These are phyloP conservation scores for Austrolebias charrua DNA, from an alignment of 2,797 vertebrate genomes.

Conservation along the genomic window DNA sequence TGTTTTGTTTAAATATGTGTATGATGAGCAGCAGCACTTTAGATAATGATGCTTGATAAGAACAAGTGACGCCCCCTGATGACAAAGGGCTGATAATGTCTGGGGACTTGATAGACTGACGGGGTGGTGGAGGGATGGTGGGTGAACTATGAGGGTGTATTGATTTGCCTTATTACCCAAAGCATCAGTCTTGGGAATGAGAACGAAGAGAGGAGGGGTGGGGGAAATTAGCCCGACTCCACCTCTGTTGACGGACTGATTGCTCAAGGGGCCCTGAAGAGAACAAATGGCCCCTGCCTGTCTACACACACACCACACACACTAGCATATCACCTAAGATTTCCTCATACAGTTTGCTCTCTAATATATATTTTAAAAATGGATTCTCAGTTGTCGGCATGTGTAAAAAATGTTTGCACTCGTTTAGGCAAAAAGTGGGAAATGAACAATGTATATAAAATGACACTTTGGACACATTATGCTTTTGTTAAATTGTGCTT, in stretches of 20 bases:
- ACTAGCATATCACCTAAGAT: slow-evolving; percentile 30
- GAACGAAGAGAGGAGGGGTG: slow-evolving; percentile 55
- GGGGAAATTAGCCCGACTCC: slow-evolving; percentile 79
- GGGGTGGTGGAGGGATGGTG: background rate
- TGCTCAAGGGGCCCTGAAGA: slow-evolving; percentile 75
- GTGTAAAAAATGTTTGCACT: background rate
- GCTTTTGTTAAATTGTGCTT: too few species aligned
- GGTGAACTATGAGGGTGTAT: slow-evolving; percentile 72
- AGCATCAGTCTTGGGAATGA: slow-evolving; percentile 79
- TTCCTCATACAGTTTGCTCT: slow-evolving; percentile 21
- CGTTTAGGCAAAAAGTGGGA: background rate
- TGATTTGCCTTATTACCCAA: slow-evolving; percentile 86
- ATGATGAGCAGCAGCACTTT: slow-evolving; percentile 25
- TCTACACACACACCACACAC: slow-evolving; percentile 44
- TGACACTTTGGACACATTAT: too few species aligned
- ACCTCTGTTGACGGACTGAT: slow-evolving; percentile 79
- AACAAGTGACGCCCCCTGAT: slow-evolving; percentile 66
- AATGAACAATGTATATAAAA: too few species aligned
- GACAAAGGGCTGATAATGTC: slow-evolving; percentile 77
- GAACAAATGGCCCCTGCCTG: slow-evolving; percentile 71
- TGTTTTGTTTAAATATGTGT: slow-evolving; percentile 3
- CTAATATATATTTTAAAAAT: slow-evolving; percentile 18
- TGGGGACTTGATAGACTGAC: slow-evolving; percentile 51
- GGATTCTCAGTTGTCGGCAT: slow-evolving; percentile 1
- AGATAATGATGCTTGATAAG: slow-evolving; percentile 77